Percentiles rank a stretch among this genome's conserved stretches.
Conservation (phyloP, 2,797 vertebrate genomes). For the Mionectes olivaceus region DNA sequence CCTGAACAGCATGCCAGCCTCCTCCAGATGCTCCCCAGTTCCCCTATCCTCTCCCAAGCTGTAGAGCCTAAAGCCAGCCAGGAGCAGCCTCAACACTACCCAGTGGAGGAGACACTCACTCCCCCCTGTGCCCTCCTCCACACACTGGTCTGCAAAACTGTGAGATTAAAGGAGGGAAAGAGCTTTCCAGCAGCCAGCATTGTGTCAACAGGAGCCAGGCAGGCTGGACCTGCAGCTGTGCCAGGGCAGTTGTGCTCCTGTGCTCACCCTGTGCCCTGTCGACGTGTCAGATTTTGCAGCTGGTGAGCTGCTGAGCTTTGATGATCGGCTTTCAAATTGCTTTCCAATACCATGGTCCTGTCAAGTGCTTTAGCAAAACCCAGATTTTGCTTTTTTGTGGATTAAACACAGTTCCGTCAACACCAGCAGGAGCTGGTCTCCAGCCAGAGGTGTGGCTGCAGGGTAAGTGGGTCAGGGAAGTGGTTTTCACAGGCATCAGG, state of each 20-base stretch:
- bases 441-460: not conserved
- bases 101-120: not conserved
- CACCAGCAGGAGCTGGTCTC: not conserved
- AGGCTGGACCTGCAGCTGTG: not conserved
- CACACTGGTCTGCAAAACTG: not conserved
- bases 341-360: not conserved
- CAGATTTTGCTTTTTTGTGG: not conserved
- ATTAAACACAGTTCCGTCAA: not conserved
- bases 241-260: not conserved
- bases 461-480: not conserved
- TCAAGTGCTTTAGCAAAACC: not conserved
- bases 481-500: not conserved
- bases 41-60: not conserved
- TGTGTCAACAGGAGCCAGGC: not conserved
- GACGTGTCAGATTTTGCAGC: not conserved
- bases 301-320: not conserved
- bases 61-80: not conserved
- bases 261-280: not conserved
- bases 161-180: not conserved
- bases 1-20: not conserved
- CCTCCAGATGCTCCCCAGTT: not conserved
- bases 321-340: fast-evolving
- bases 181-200: not conserved
- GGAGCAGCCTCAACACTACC: not conserved
- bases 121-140: not conserved